Evolutionary conservation across 1,140 invertebrate genomes (phyloP), one percentile per base, ranked within the genome.

Genomic region (Brevipalpus yothersi): DNA sequence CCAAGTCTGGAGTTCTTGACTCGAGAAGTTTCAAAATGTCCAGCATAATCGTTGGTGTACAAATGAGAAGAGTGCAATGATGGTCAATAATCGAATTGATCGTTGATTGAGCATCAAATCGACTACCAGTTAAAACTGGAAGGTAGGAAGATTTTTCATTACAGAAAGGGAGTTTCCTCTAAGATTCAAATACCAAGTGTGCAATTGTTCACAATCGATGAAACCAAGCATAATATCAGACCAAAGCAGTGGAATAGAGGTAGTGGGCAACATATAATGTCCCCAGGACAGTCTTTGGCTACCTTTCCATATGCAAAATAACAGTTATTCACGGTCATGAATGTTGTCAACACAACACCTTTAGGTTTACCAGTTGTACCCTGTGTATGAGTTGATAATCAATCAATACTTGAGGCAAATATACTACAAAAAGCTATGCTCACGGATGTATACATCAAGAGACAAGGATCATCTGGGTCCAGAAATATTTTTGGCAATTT

Each of bases 21-120:
- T 58, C 43, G 2, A 61, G 2, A 11, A 31, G 39, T 10, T 10
- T 39, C n/a, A 89, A 65, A 58, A 88, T 75, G 69, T 95, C 88
- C 58, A 95, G 82, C 69, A 85, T 89, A 90, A 98, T 97, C 0
- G 92, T 96, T 8, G 93, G 93, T 0, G 92, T 95, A 13, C 91
- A 92, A 65, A 83, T 84, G 13, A 86, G 69, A 10, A 83, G 68
- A 4, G 79, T 81, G 66, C 86, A 88, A 67, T 31, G 2, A 11
- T 56, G 9, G 15, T 57, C 23, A 12, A 41, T 31, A 4, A 61
- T 61, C 2, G 53, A 42, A 19, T 49, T 21, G 21, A 58, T 41
- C 1, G 58, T 31, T 2, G 54, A 11, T 43, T 41, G 17, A 12
- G 41, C 31, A 41, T 56, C 41, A 51, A 42, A 61, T 12, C 39